Conservation (phyloP, 2,888 invertebrate genomes). For the Octonoba sinensis region DNA sequence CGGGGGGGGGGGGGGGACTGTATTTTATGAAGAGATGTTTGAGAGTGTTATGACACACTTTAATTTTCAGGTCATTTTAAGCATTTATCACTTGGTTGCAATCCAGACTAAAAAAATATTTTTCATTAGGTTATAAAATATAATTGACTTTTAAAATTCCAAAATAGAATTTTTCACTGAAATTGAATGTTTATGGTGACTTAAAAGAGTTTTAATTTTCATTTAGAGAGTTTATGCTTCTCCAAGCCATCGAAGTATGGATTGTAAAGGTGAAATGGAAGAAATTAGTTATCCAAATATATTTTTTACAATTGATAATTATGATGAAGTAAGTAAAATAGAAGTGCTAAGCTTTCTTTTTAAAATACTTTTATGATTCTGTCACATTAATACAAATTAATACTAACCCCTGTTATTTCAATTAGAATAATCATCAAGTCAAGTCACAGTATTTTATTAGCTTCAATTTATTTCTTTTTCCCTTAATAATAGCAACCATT, state of each 20-base stretch:
- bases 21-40: no score
- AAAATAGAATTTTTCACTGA: background rate
- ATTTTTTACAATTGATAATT: constrained; percentile 99
- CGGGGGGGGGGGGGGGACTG: no score
- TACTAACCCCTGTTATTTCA: background rate
- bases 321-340: constrained; percentile 84
- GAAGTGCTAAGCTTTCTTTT: background rate
- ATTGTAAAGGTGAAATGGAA: constrained; percentile 97
- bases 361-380: background rate
- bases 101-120: no score
- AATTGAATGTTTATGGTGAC: background rate
- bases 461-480: no score
- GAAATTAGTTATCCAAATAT: constrained; percentile 99
- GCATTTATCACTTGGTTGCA: no score
- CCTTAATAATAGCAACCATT: no score
- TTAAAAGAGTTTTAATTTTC: background rate
- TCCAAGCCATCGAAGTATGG: constrained; percentile 96
- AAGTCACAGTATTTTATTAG: background rate
- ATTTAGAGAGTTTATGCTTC: constrained; percentile 90
- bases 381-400: background rate
- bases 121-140: no score
- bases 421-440: background rate
- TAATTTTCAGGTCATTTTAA: no score
- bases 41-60: no score
- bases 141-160: no score